Evolutionary conservation across 1,140 invertebrate genomes (phyloP).

Genomic region (Drosophila neocordata): DNA sequence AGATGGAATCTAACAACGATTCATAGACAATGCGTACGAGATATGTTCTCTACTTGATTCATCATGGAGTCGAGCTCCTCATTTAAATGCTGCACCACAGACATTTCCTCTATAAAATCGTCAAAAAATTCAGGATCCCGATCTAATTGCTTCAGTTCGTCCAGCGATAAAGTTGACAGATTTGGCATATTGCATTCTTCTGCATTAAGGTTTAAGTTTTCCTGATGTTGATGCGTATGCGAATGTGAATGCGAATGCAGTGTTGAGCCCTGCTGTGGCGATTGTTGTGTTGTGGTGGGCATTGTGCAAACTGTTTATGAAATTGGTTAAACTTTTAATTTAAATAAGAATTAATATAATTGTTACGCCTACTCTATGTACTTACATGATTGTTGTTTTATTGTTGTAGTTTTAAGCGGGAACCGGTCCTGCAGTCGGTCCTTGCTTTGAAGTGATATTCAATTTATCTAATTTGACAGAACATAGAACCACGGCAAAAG

Average conservation of each 20-base stretch:
- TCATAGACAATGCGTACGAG: slow-evolving; percentile 83
- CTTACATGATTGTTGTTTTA: background rate
- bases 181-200: slow-evolving; percentile 85
- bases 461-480: background rate
- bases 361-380: background rate
- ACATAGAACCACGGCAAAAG: background rate
- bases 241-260: slow-evolving; percentile 17
- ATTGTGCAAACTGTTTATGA: background rate
- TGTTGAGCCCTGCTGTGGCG: slow-evolving; percentile 10
- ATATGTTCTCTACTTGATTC: slow-evolving; percentile 88
- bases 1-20: background rate
- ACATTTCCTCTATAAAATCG: slow-evolving; percentile 88
- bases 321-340: background rate
- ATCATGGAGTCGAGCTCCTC: slow-evolving; percentile 88
- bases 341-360: background rate
- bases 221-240: slow-evolving; percentile 23
- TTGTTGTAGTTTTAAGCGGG: slow-evolving; percentile 7
- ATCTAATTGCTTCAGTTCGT: slow-evolving; percentile 88
- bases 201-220: slow-evolving; percentile 43
- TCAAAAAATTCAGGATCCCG: slow-evolving; percentile 87
- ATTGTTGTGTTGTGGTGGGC: slow-evolving; percentile 20
- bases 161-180: slow-evolving; percentile 86
- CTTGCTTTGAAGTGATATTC: background rate
- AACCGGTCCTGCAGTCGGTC: slow-evolving; percentile 1
- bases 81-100: slow-evolving; percentile 87